phyloP scores from a whole-genome alignment of 1,140 invertebrate genomes.

The Heliconius hermathena region DNA sequence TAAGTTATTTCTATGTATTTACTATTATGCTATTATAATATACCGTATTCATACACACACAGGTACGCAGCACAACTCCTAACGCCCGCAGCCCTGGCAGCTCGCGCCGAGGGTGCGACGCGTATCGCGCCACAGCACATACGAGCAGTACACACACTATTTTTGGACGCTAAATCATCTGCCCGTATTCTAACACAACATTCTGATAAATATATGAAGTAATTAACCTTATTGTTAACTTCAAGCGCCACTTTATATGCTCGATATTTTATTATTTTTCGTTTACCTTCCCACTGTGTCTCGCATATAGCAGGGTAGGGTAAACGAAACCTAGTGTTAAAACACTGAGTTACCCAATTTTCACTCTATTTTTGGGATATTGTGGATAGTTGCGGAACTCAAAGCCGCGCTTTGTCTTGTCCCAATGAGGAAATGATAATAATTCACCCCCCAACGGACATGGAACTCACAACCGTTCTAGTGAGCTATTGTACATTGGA shows the following conservation, averaged over 20 bases:
- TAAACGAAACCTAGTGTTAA: too few species aligned
- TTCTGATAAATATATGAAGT: conserved; percentile 96
- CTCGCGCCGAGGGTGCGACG: conserved; percentile 94
- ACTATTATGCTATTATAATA: too few species aligned
- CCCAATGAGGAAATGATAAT: too few species aligned
- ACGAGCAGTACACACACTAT: conserved; percentile 91
- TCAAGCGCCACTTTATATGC: not conserved
- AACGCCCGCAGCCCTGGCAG: conserved; percentile 93
- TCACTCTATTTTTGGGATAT: too few species aligned
- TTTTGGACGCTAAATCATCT: conserved; percentile 98
- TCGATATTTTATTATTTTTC: not conserved
- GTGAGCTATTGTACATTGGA: too few species aligned
- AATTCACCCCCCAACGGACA: too few species aligned
- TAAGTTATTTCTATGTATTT: too few species aligned
- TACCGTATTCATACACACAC: not conserved
- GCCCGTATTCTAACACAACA: conserved; percentile 95
- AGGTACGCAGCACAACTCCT: conserved; percentile 97
- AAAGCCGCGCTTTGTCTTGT: too few species aligned
- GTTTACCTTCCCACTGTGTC: not conserved
- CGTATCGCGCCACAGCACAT: conserved; percentile 91
- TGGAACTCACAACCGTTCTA: too few species aligned
- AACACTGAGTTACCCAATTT: too few species aligned
- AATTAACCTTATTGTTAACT: conserved; percentile 43
- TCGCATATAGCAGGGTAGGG: too few species aligned
- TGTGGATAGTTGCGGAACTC: too few species aligned